A percentile compares a stretch with the other conserved stretches of the same genome.
Evolutionary conservation across 1,140 invertebrate species (phyloP).

Genomic region (Arctopsyche grandis): DNA sequence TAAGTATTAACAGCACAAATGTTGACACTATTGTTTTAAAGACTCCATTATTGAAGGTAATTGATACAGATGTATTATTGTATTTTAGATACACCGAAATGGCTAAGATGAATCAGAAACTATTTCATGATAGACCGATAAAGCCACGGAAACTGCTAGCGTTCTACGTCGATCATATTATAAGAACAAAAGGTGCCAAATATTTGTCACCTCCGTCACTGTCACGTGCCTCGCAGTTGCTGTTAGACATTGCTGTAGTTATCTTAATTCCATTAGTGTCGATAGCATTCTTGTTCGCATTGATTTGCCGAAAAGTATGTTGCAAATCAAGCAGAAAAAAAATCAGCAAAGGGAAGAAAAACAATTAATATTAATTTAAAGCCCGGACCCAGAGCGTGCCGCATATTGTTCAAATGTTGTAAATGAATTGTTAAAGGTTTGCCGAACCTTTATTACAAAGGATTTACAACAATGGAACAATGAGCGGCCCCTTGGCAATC

Average conservation of each 20-base stretch:
- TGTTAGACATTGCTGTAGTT: constrained; percentile 17
- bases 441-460: too few relatives aligned
- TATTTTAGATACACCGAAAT: constrained; percentile 21
- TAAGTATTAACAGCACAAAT: neutral
- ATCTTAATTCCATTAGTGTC: constrained; percentile 7
- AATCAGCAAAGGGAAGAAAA: neutral
- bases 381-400: too few relatives aligned
- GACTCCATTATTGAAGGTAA: neutral
- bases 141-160: constrained; percentile 55
- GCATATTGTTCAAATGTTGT: too few relatives aligned
- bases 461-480: too few relatives aligned
- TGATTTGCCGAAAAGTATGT: neutral
- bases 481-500: too few relatives aligned
- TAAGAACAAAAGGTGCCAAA: constrained; percentile 55
- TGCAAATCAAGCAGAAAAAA: constrained; percentile 8
- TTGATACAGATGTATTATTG: neutral
- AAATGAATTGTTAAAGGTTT: too few relatives aligned
- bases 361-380: too few relatives aligned
- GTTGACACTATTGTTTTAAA: too few relatives aligned
- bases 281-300: neutral
- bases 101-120: constrained; percentile 53
- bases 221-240: neutral
- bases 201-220: constrained; percentile 57
- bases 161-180: constrained; percentile 58
- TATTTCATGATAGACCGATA: constrained; percentile 57